Evolutionary conservation across 2,113 vertebrate species (phyloP), one percentile per base, ranked within the genome.

Genomic region (Cercocebus atys): DNA sequence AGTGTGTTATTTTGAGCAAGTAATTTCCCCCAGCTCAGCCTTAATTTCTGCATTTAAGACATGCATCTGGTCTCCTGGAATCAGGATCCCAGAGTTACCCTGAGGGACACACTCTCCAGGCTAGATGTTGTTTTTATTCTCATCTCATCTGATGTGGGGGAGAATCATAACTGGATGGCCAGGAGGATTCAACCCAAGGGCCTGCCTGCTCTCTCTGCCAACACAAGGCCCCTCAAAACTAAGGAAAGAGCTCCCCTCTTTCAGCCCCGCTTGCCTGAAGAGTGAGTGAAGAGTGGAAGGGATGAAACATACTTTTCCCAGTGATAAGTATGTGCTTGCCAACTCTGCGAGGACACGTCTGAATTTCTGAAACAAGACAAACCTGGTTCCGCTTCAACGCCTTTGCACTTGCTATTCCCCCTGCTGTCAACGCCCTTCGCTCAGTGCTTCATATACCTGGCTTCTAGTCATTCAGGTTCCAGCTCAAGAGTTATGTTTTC

Each of bases 101-200:
- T 75, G 32, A 75, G n/a, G 23, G 66, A 30, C 47, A 66, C 23
- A 25, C 18, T 85, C 47, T 91, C 55, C 80, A 96, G 64, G 50
- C 13, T 78, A 50, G 43, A 75, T 1, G 27, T 59, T 88, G 50
- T n/a, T 79, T 97, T 94, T 88, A 93, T 95, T 97, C n/a, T 92
- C 81, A 55, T 61, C 64, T 80, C 88, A 86, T 89, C 50, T 93
- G 73, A 92, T 35, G 50, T 72, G 20, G 20, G 4, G 27, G 50
- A 96, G 45, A 80, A 45, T 75, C 25, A 50, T 80, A 55, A 23
- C 45, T 95, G 43, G 43, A 95, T 87, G 40, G 47, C 50, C 25
- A 81, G 30, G 9, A 91, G 22, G 7, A 57, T 79, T 89, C 73
- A 82, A 73, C 52, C 45, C 32, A 81, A 72, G 6, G 68, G 3